Percentiles rank a stretch among this genome's conserved stretches.
phyloP scores from a whole-genome alignment of 2,113 vertebrate genomes.

The Daboia siamensis region DNA sequence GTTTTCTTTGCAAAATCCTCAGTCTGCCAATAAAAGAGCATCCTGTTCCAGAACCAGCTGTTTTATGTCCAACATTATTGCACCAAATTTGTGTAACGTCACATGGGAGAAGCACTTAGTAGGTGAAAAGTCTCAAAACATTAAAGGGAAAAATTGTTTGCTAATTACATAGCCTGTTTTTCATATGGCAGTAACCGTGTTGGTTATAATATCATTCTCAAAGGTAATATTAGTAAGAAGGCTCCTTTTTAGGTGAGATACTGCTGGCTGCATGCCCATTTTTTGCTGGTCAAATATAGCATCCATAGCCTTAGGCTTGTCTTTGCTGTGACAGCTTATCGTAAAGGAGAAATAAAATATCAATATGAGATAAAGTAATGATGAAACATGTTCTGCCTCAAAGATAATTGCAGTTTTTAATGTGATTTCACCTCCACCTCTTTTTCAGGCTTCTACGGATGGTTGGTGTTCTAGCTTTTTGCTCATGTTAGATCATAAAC shows the following conservation, averaged over 20 bases:
- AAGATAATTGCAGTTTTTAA: neutral
- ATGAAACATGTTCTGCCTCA: slow-evolving; percentile 2
- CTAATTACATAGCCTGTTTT: neutral
- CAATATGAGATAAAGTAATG: neutral
- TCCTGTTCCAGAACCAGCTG: neutral
- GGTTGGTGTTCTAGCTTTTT: neutral
- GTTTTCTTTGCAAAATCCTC: neutral
- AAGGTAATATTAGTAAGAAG: neutral
- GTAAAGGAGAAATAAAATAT: slow-evolving; percentile 3
- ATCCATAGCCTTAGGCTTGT: neutral
- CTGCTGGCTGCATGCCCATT: neutral
- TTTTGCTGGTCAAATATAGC: neutral
- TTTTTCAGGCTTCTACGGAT: neutral
- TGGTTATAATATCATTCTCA: neutral
- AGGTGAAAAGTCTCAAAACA: neutral
- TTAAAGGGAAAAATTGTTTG: neutral
- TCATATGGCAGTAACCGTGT: neutral
- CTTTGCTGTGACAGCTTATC: neutral
- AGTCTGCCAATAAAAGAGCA: neutral
- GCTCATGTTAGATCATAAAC: neutral
- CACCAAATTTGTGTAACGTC: neutral
- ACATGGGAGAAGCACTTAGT: neutral
- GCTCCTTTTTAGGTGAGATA: neutral
- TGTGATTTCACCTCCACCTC: neutral
- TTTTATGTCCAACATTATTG: neutral